phyloP scores from a whole-genome alignment of 2,113 vertebrate species.

The Oryzias javanicus region DNA sequence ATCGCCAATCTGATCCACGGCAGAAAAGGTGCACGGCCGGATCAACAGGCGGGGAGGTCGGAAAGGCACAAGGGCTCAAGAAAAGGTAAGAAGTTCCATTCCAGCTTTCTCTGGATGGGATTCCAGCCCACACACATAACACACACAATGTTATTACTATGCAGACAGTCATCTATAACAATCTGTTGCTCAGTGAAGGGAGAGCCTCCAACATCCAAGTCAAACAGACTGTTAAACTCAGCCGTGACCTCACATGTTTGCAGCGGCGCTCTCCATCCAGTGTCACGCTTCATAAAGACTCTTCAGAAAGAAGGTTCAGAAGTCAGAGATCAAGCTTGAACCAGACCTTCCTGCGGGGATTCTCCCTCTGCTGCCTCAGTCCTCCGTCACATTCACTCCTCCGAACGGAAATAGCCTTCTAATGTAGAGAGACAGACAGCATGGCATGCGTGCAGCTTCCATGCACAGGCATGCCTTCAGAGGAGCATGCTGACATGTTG shows the following conservation, averaged over 20 bases:
- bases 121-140: slow-evolving; percentile 8
- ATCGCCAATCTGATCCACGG: slow-evolving; percentile 65
- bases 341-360: slow-evolving; percentile 50
- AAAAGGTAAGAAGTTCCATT: slow-evolving; percentile 78
- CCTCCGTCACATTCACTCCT: slow-evolving; percentile 43
- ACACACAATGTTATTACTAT: slow-evolving; percentile 23
- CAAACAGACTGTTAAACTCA: slow-evolving; percentile 41
- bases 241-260: slow-evolving; percentile 39
- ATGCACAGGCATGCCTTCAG: slow-evolving; percentile 30
- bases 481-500: slow-evolving; percentile 47
- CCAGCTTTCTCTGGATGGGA: background rate
- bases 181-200: slow-evolving; percentile 13
- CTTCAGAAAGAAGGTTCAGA: slow-evolving; percentile 40
- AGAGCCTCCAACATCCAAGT: slow-evolving; percentile 24
- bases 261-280: slow-evolving; percentile 37
- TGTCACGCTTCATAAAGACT: slow-evolving; percentile 47
- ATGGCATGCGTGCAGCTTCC: slow-evolving; percentile 32
- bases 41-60: slow-evolving; percentile 73
- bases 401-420: slow-evolving; percentile 64
- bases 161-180: slow-evolving; percentile 26
- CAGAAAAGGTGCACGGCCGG: slow-evolving; percentile 68
- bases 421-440: slow-evolving; percentile 55
- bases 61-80: slow-evolving; percentile 62
- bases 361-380: slow-evolving; percentile 45
- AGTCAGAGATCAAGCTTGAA: slow-evolving; percentile 50